A percentile compares a stretch with the other conserved stretches of the same genome.
Evolutionary conservation across 2,797 vertebrate genomes (phyloP).

Genomic region (Spondyliosoma cantharus): DNA sequence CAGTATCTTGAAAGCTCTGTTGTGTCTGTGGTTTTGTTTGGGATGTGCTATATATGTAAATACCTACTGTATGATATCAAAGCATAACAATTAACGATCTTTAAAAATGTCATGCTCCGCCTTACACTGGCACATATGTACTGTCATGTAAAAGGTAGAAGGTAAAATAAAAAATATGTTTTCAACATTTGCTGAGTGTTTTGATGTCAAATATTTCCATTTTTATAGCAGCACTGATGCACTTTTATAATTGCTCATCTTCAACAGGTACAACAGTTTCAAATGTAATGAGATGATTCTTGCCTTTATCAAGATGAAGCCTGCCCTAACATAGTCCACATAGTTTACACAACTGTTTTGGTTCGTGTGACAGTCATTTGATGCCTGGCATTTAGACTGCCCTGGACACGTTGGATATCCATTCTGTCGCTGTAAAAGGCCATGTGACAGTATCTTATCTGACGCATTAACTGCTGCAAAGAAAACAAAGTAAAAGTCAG

Average conservation of each 20-base stretch:
- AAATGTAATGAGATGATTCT: not conserved
- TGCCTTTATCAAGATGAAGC: not conserved
- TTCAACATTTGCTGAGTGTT: not conserved
- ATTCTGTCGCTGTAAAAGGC: not conserved
- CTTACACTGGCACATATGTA: not conserved
- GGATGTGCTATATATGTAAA: not conserved
- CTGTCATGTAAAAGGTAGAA: constrained; percentile 1
- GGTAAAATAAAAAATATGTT: constrained; percentile 31
- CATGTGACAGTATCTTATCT: not conserved
- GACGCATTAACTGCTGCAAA: not conserved
- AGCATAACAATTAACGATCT: not conserved
- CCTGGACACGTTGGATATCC: not conserved
- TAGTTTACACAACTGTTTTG: not conserved
- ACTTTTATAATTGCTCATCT: not conserved
- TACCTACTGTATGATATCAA: not conserved
- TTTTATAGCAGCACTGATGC: not conserved
- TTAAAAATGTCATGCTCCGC: not conserved
- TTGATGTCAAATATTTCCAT: not conserved
- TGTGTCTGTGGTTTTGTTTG: not conserved
- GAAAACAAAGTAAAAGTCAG: not conserved
- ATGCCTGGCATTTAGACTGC: not conserved
- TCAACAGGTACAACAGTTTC: not conserved
- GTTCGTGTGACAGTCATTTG: not conserved
- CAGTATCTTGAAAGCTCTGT: not conserved
- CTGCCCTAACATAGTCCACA: not conserved